A percentile compares a stretch with the other conserved stretches of the same genome.
Conservation (phyloP, 2,888 invertebrate genomes). For the Acronicta leporina region DNA sequence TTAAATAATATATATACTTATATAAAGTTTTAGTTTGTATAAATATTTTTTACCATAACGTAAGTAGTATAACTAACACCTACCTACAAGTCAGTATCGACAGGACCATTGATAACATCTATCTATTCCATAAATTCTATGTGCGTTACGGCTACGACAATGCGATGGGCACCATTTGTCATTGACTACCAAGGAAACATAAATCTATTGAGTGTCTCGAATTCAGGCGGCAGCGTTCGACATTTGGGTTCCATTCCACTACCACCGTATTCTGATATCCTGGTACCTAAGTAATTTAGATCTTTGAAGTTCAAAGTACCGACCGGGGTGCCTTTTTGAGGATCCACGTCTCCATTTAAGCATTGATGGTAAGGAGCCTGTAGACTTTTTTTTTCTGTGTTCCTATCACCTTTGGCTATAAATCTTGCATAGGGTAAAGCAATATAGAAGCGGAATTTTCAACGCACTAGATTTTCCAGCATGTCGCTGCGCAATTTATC, state of each 20-base stretch:
- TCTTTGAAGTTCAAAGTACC: not conserved
- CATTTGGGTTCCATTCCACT: slow-evolving; percentile 20
- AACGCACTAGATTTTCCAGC: slow-evolving; percentile 29
- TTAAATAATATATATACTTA: no score
- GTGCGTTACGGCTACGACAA: slow-evolving; percentile 28
- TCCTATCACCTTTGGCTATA: slow-evolving; percentile 17
- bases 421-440: slow-evolving; percentile 21
- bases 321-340: no score
- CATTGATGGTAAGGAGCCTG: not conserved
- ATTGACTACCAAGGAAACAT: slow-evolving; percentile 40
- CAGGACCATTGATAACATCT: slow-evolving; percentile 16
- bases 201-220: slow-evolving; percentile 46
- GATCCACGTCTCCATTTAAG: no score
- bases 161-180: slow-evolving; percentile 46
- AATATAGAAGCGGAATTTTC: slow-evolving; percentile 17
- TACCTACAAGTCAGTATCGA: slow-evolving; percentile 3
- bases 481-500: slow-evolving; percentile 37
- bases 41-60: no score
- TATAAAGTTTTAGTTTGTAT: no score
- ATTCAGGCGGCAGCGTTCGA: slow-evolving; percentile 27
- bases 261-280: slow-evolving; percentile 31
- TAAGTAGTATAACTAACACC: no score
- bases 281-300: slow-evolving; percentile 4
- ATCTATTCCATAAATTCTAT: slow-evolving; percentile 39
- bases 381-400: slow-evolving; percentile 10